Evolutionary conservation across 2,797 vertebrate species (phyloP).

Genomic region (Trachops cirrhosus): DNA sequence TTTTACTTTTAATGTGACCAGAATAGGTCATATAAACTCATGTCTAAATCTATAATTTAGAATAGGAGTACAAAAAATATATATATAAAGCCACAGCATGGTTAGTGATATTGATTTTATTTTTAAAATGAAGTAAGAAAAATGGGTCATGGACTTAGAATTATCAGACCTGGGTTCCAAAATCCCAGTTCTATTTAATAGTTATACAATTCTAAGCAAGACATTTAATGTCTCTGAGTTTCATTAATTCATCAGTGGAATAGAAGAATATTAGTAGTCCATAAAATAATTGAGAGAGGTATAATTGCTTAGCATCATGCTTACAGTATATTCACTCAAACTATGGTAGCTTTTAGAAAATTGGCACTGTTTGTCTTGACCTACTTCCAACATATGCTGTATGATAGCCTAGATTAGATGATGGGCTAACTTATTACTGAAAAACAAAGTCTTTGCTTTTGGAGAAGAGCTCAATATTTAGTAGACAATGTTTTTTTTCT

Average conservation of each 20-base stretch:
- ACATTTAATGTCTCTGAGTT: not conserved
- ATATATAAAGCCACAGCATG: not conserved
- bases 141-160: not conserved
- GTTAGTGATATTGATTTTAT: not conserved
- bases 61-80: not conserved
- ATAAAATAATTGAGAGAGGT: not conserved
- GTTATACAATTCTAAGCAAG: not conserved
- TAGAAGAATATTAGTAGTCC: not conserved
- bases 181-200: not conserved
- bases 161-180: not conserved
- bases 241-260: not conserved
- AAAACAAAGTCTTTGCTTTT: not conserved
- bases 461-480: constrained; percentile 55
- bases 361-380: not conserved
- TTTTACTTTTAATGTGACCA: not conserved
- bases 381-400: not conserved
- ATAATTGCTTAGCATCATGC: not conserved
- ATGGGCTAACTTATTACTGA: not conserved
- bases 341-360: not conserved
- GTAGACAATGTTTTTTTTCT: constrained; percentile 54
- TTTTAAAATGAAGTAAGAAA: not conserved
- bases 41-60: constrained; percentile 20
- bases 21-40: not conserved
- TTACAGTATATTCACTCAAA: not conserved
- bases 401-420: not conserved